phyloP scores from a whole-genome alignment of 1,140 invertebrate species.

The Lordiphosa mommai region DNA sequence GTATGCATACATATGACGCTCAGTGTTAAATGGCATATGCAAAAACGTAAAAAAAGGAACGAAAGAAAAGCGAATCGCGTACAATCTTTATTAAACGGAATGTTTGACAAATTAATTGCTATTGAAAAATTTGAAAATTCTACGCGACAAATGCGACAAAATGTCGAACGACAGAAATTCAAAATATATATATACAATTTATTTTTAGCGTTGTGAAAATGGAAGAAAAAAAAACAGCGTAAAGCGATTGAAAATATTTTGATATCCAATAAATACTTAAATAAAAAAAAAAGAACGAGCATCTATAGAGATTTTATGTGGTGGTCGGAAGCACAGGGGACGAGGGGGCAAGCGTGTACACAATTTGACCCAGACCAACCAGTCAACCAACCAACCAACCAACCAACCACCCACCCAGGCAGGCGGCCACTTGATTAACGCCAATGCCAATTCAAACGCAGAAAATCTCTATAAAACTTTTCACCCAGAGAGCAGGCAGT shows the following conservation, averaged over 20 bases:
- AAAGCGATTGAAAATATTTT: constrained; percentile 61
- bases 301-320: constrained; percentile 29
- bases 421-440: constrained; percentile 67
- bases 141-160: constrained; percentile 52
- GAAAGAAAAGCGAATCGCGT: constrained; percentile 10
- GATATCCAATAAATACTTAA: constrained; percentile 69
- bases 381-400: constrained; percentile 18
- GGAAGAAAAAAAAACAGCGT: constrained; percentile 19
- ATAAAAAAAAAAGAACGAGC: constrained; percentile 16
- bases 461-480: constrained; percentile 70
- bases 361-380: constrained; percentile 65
- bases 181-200: constrained; percentile 31
- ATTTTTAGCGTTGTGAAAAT: constrained; percentile 30
- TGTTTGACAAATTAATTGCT: constrained; percentile 59
- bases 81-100: constrained; percentile 28
- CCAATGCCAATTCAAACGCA: constrained; percentile 70
- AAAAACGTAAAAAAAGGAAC: background rate
- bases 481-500: constrained; percentile 46
- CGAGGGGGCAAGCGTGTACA: constrained; percentile 50
- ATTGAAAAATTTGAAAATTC: constrained; percentile 57
- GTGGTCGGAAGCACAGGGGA: constrained; percentile 1
- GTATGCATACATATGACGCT: constrained; percentile 1
- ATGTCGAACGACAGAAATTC: constrained; percentile 56
- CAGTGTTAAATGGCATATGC: constrained; percentile 46
- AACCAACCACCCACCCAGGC: constrained; percentile 27